Percentiles rank a stretch among this genome's conserved stretches.
Conservation (phyloP, 2,888 invertebrate genomes). For the Pardosa pseudoannulata region DNA sequence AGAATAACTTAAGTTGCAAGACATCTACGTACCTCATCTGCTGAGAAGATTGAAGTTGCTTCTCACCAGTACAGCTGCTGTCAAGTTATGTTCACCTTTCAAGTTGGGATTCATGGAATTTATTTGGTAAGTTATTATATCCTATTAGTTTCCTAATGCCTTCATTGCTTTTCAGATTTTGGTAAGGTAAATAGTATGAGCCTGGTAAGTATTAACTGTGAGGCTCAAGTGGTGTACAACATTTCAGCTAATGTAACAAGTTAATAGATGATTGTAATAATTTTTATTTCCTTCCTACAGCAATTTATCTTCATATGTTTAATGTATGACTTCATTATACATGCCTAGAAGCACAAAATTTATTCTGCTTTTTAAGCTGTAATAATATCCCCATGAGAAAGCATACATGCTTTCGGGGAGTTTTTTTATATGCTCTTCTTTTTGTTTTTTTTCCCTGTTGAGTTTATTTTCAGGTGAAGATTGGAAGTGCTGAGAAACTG, state of each 20-base stretch:
- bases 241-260: constrained; percentile 12
- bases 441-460: constrained; percentile 22
- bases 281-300: too few species aligned
- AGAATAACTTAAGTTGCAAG: not conserved
- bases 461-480: constrained; percentile 65
- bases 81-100: not conserved
- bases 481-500: constrained; percentile 36
- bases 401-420: too few species aligned
- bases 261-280: too few species aligned
- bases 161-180: not conserved
- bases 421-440: not conserved
- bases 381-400: too few species aligned
- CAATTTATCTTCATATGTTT: too few species aligned
- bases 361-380: too few species aligned
- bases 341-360: too few species aligned
- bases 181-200: constrained; percentile 14
- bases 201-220: constrained; percentile 28
- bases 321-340: too few species aligned
- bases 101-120: constrained; percentile 10
- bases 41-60: not conserved
- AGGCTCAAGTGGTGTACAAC: not conserved
- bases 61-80: not conserved
- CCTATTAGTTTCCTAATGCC: not conserved
- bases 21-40: not conserved
- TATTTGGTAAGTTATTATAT: constrained; percentile 49